Conservation (phyloP, 2,888 invertebrate species). For the Leptopilina myrica region DNA sequence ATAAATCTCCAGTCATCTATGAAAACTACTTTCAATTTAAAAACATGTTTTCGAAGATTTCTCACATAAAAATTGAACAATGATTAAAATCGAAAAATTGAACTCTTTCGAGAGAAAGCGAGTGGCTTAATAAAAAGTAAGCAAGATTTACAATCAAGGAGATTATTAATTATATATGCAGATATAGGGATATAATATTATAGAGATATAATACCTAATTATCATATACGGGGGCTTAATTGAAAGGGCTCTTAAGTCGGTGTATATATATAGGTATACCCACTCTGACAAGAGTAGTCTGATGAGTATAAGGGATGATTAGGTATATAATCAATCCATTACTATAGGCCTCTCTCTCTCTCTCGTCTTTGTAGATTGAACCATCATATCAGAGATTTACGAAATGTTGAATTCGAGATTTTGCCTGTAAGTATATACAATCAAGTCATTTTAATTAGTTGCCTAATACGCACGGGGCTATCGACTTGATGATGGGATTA, state of each 20-base stretch:
- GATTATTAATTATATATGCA: conserved; percentile 3
- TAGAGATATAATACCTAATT: conserved; percentile 1
- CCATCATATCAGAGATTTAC: conserved; percentile 48
- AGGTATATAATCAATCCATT: conserved; percentile 66
- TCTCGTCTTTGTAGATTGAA: conserved; percentile 42
- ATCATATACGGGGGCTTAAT: background rate
- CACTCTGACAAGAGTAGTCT: background rate
- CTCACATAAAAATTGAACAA: no score
- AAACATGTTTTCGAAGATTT: no score
- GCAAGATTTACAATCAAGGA: no score
- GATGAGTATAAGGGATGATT: conserved; percentile 51
- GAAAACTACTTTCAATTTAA: no score
- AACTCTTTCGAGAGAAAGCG: no score
- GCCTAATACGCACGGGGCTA: conserved; percentile 41
- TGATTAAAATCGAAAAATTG: no score
- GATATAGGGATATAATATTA: background rate
- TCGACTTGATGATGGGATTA: conserved; percentile 63
- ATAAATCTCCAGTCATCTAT: no score
- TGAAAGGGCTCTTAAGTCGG: background rate
- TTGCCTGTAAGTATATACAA: conserved; percentile 55
- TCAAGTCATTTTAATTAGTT: conserved; percentile 67
- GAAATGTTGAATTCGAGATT: conserved; percentile 51
- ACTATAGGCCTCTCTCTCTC: conserved; percentile 48
- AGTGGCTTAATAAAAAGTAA: no score
- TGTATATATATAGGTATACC: background rate